phyloP scores from a whole-genome alignment of 2,888 invertebrate species.

The Eutolmus rufibarbis region DNA sequence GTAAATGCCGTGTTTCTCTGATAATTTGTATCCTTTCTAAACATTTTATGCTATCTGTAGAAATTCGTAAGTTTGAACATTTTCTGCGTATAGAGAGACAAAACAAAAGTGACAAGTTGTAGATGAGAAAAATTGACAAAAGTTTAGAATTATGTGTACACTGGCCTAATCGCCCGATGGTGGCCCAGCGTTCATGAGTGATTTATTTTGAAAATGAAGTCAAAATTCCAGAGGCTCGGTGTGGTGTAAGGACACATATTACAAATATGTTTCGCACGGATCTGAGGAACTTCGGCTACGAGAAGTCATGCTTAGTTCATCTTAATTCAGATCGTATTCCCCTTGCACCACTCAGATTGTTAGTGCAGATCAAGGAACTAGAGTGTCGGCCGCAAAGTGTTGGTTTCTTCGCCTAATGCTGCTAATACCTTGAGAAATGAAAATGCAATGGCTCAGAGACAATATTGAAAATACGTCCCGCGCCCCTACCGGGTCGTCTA shows the following conservation, averaged over 20 bases:
- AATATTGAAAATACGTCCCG: constrained; percentile 4
- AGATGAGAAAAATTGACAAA: constrained; percentile 18
- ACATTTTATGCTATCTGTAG: not conserved
- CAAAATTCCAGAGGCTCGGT: not conserved
- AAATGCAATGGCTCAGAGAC: constrained; percentile 22
- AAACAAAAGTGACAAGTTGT: constrained; percentile 18
- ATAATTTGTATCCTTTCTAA: not conserved
- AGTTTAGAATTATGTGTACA: not conserved
- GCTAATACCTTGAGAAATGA: not conserved
- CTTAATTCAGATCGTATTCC: constrained; percentile 6
- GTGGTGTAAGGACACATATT: not conserved
- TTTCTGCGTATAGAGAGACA: not conserved
- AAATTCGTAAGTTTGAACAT: constrained; percentile 8
- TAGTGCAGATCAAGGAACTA: not conserved
- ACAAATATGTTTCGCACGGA: constrained; percentile 11
- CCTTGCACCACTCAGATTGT: not conserved
- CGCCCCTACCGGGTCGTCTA: constrained; percentile 8
- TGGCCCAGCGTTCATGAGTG: not conserved
- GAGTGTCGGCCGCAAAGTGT: constrained; percentile 3
- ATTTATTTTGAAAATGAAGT: constrained; percentile 8
- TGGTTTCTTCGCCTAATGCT: constrained; percentile 1
- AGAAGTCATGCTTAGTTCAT: not conserved
- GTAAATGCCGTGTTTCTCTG: not conserved
- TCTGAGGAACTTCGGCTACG: not conserved
- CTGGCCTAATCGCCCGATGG: not conserved